These are phyloP conservation scores for Danio choprae DNA, from an alignment of 2,797 vertebrate genomes.

Conservation along the genomic window DNA sequence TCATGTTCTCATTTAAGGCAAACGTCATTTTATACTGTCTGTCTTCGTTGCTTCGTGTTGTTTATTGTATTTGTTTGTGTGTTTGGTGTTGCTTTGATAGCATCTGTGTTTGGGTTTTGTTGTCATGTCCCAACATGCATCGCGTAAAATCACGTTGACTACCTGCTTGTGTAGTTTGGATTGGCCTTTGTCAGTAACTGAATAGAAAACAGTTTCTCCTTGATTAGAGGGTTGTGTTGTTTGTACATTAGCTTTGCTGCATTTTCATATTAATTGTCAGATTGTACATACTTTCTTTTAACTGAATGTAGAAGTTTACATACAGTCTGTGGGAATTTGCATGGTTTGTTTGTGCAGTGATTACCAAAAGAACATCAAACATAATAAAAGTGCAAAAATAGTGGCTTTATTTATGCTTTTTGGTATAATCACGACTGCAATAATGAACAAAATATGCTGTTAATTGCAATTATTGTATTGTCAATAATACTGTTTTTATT, in stretches of 20 bases:
- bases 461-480: background rate
- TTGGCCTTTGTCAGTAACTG: background rate
- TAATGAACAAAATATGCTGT: background rate
- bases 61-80: background rate
- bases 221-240: background rate
- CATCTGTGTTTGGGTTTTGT: conserved; percentile 26
- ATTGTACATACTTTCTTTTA: background rate
- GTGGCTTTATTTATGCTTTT: background rate
- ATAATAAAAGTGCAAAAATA: background rate
- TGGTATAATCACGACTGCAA: background rate
- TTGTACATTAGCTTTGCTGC: background rate
- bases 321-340: background rate
- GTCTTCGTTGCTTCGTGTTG: background rate
- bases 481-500: too few relatives aligned
- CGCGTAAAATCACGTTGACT: conserved; percentile 33
- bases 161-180: background rate
- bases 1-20: too few relatives aligned
- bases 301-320: background rate
- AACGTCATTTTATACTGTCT: background rate
- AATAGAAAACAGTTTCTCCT: background rate
- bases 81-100: conserved; percentile 14
- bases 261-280: background rate
- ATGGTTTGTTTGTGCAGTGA: background rate
- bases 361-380: background rate
- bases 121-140: conserved; percentile 48